Base-by-base conservation (phyloP, 30 jellyfish, hydroid and myxozoan species). In the Aurelia aurita region DNA sequence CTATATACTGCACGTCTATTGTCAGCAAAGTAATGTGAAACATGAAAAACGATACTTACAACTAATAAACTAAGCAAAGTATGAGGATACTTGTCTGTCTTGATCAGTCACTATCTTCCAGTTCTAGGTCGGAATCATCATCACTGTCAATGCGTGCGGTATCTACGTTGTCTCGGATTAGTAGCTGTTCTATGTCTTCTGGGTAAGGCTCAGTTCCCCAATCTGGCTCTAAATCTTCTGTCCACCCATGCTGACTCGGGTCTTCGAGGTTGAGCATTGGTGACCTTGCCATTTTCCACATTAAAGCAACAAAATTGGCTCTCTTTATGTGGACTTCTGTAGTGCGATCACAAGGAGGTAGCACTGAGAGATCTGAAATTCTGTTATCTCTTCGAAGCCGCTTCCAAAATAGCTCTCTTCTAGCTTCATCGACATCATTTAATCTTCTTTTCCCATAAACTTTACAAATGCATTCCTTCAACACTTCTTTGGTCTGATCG, bases 301-400 rank as follows among this genome's bases (percentile, higher is more conserved):
- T 25, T 60, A 32, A 25, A 28, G 79, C 88, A 9, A 77, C 80
- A 43, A 27, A 28, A 58, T 77, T 77, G 44, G 88, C 79, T 26
- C 88, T 60, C 74, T 26, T 80, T 26, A 31, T 1, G 1, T 63
- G 90, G 28, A 47, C 9, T 9, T 29, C 26, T 57, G 65, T 14
- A 28, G 47, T 79, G n/a, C 72, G 28, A 32, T 25, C 54, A 26
- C 90, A 79, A 27, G 83, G 83, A 8, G 76, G 87, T 21, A 75
- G 76, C 46, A 55, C 64, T 49, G 60, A 25, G 18, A 55, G 62
- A 75, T 54, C 76, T 4, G 53, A 51, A 51, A 75, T 32, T 53
- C 53, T 54, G 62, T 55, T 55, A 29, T 60, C 65, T 54, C 31
- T 32, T 57, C 29, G 44, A 13, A 75, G 58, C 47, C 59, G 57